phyloP scores from a whole-genome alignment of 1,140 invertebrate genomes.

The Streblospio benedicti region DNA sequence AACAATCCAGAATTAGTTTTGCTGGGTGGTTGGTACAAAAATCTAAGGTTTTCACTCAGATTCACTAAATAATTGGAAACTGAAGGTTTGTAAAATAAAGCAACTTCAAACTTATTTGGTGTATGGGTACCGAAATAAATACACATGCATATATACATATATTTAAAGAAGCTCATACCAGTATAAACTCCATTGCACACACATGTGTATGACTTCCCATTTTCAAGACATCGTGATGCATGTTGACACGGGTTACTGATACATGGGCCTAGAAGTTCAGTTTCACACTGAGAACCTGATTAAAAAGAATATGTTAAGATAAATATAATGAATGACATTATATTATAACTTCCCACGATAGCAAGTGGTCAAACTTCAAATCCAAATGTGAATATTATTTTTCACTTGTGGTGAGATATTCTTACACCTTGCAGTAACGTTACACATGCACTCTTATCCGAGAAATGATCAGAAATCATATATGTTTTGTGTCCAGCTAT shows the following conservation, averaged over 20 bases:
- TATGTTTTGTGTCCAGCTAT: no score
- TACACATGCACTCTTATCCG: no score
- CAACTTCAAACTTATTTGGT: neutral
- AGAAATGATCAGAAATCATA: no score
- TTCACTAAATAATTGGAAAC: neutral
- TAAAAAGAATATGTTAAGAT: no score
- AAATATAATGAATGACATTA: no score
- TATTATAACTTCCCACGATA: no score
- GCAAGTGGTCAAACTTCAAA: no score
- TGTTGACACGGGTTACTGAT: conserved; percentile 10
- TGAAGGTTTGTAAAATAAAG: neutral
- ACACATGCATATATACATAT: neutral
- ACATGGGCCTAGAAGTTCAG: neutral
- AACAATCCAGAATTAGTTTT: neutral
- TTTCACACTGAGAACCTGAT: conserved; percentile 11
- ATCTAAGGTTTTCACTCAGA: neutral
- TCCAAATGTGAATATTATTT: no score
- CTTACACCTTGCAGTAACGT: no score
- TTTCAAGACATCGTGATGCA: neutral
- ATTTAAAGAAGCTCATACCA: conserved; percentile 4
- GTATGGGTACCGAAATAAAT: neutral
- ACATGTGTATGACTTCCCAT: conserved; percentile 4
- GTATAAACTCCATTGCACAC: conserved; percentile 9
- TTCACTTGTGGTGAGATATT: no score
- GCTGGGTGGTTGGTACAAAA: neutral